A percentile compares a stretch with the other conserved stretches of the same genome.
These are phyloP conservation scores for Microcebus griseorufus DNA, from an alignment of 2,113 vertebrate species.

Conservation along the genomic window DNA sequence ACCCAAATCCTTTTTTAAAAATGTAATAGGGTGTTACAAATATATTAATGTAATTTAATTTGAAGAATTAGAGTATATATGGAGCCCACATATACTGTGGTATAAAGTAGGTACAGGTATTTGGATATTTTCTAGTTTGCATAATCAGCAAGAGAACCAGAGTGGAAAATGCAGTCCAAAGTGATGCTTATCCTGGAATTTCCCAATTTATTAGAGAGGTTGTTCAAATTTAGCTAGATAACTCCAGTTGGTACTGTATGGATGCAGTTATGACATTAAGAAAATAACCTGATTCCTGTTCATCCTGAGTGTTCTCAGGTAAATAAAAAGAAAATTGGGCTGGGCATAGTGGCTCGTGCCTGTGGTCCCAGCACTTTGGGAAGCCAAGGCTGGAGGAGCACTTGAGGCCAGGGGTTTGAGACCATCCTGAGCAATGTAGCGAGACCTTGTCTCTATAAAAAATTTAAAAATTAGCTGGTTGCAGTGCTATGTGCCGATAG, in stretches of 20 bases:
- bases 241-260: not conserved
- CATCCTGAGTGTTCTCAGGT: not conserved
- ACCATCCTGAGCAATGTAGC: too few relatives aligned
- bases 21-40: not conserved
- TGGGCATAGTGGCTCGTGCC: too few relatives aligned
- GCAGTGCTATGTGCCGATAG: too few relatives aligned
- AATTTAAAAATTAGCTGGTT: too few relatives aligned
- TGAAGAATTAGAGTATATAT: constrained; percentile 22
- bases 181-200: not conserved
- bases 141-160: not conserved
- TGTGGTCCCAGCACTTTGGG: too few relatives aligned
- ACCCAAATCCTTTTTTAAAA: not conserved
- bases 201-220: not conserved
- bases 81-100: not conserved
- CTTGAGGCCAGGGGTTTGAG: too few relatives aligned
- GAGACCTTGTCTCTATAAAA: too few relatives aligned
- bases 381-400: too few relatives aligned
- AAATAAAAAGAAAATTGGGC: not conserved
- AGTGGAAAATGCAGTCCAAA: constrained; percentile 42
- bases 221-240: constrained; percentile 45
- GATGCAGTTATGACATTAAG: not conserved
- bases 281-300: not conserved
- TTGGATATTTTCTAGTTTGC: constrained; percentile 38
- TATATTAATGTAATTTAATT: constrained; percentile 29
- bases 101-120: not conserved